phyloP scores from a whole-genome alignment of 1,140 invertebrate species.

The Rhagoletis pomonella region DNA sequence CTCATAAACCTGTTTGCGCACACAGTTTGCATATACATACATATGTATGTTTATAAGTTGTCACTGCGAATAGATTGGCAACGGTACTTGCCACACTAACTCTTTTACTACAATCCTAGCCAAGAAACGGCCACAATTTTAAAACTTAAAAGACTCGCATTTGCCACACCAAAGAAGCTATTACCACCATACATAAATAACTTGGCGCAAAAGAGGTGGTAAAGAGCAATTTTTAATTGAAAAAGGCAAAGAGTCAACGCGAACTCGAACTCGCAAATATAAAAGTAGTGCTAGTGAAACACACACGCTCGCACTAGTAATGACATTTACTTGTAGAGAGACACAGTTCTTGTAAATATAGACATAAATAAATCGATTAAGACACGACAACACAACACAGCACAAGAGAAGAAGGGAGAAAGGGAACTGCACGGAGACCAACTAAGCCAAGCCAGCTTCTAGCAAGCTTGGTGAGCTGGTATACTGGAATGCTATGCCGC shows the following conservation, averaged over 20 bases:
- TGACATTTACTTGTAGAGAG: constrained; percentile 5
- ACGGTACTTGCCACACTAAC: constrained; percentile 32
- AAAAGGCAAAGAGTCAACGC: background rate
- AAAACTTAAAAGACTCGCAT: background rate
- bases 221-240: background rate
- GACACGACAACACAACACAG: background rate
- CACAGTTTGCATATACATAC: background rate
- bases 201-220: background rate
- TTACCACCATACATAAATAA: background rate
- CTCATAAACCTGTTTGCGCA: background rate
- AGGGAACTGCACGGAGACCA: background rate
- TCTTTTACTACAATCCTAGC: constrained; percentile 2
- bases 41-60: too few relatives aligned
- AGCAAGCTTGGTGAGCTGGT: too few relatives aligned
- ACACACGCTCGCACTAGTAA: background rate
- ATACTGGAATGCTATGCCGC: background rate
- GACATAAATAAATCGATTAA: constrained; percentile 53
- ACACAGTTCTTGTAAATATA: constrained; percentile 44
- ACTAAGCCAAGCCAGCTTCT: background rate
- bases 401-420: background rate
- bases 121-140: background rate
- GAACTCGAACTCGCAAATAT: background rate
- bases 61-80: background rate
- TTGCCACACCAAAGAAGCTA: background rate
- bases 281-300: background rate